phyloP scores from a whole-genome alignment of 1,140 invertebrate genomes.

The Cherax quadricarinatus region DNA sequence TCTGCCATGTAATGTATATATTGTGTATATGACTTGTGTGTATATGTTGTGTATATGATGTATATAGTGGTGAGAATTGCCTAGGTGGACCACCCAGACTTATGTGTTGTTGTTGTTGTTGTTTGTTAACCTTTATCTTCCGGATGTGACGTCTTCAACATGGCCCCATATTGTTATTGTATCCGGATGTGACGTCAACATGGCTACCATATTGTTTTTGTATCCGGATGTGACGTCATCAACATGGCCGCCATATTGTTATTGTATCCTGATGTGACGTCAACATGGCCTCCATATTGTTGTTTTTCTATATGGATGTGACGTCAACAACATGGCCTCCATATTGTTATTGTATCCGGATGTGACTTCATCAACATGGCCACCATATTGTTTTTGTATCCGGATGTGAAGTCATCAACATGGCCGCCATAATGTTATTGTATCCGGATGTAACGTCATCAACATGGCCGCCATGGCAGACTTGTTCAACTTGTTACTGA shows the following conservation, averaged over 20 bases:
- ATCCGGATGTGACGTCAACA: background rate
- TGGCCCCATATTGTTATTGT: background rate
- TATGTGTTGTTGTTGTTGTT: background rate
- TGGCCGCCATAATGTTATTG: background rate
- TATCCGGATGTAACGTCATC: background rate
- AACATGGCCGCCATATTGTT: background rate
- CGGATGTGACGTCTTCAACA: background rate
- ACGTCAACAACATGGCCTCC: background rate
- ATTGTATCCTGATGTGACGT: background rate
- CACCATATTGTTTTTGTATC: no score
- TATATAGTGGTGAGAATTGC: background rate
- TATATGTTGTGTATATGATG: slow-evolving; percentile 33
- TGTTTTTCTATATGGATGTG: background rate
- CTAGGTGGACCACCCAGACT: background rate
- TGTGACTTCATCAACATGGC: slow-evolving; percentile 1
- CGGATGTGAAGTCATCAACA: background rate
- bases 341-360: background rate
- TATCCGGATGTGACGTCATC: background rate
- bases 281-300: background rate
- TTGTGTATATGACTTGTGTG: slow-evolving; percentile 16
- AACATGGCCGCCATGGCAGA: background rate
- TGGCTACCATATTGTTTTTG: background rate
- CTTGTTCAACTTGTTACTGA: background rate
- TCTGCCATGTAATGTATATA: background rate
- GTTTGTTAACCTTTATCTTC: background rate